phyloP scores from a whole-genome alignment of 2,113 vertebrate genomes.

The Upupa epops region DNA sequence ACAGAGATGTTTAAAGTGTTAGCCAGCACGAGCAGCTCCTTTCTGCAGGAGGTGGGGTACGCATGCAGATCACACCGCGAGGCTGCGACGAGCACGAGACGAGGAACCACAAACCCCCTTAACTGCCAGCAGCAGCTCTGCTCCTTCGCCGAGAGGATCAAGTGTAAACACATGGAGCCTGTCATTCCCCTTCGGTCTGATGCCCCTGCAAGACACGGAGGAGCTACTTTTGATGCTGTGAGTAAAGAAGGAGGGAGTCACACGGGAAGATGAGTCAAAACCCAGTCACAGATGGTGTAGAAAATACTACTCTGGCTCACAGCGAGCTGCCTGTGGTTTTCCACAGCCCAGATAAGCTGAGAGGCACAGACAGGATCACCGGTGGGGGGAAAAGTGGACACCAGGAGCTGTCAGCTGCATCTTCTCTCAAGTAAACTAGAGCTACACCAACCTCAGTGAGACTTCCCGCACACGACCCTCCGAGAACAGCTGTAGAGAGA shows the following conservation, averaged over 20 bases:
- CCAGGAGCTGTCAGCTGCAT: not conserved
- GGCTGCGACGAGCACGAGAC: accelerated
- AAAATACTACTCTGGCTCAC: not conserved
- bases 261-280: slow-evolving; percentile 16
- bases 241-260: not conserved
- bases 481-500: not conserved
- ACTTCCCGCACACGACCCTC: not conserved
- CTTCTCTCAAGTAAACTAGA: not conserved
- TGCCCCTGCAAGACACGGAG: not conserved
- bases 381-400: not conserved
- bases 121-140: not conserved
- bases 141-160: not conserved
- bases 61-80: accelerated
- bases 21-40: not conserved
- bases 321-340: slow-evolving; percentile 7
- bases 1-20: not conserved
- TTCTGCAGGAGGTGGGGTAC: not conserved
- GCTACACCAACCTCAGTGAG: not conserved
- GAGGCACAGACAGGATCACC: not conserved
- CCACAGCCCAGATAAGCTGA: not conserved
- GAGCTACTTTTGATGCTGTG: not conserved
- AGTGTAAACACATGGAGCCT: not conserved
- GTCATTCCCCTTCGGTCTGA: not conserved
- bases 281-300: slow-evolving; percentile 26
- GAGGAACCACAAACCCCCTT: not conserved